phyloP scores from a whole-genome alignment of 2,888 invertebrate species.

The Fabriciana adippe region DNA sequence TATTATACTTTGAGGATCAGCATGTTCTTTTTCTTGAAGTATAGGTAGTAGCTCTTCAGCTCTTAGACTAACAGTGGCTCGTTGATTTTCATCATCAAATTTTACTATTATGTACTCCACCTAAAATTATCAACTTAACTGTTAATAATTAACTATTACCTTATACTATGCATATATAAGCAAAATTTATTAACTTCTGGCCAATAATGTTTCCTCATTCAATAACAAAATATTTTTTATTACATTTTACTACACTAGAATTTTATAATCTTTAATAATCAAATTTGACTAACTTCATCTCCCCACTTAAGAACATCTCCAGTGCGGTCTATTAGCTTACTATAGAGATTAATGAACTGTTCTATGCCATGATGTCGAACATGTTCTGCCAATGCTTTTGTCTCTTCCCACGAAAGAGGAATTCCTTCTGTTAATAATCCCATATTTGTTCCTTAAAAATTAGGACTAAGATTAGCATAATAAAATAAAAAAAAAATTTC shows the following conservation, averaged over 20 bases:
- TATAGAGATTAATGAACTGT: slow-evolving; percentile 97
- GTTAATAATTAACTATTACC: no score
- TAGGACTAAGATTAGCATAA: not conserved
- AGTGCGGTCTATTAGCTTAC: slow-evolving; percentile 92
- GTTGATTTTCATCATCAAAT: slow-evolving; percentile 93
- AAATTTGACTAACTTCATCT: slow-evolving; percentile 85
- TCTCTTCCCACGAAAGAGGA: slow-evolving; percentile 97
- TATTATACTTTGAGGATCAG: slow-evolving; percentile 87
- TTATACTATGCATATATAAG: no score
- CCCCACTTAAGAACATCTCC: slow-evolving; percentile 99
- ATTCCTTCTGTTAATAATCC: slow-evolving; percentile 97
- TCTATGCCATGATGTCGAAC: slow-evolving; percentile 96
- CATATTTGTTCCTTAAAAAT: slow-evolving; percentile 83
- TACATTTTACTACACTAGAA: no score
- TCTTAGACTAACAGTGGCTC: slow-evolving; percentile 92
- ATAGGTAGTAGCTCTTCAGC: slow-evolving; percentile 89
- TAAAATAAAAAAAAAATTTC: no score
- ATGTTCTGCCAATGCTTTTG: slow-evolving; percentile 93
- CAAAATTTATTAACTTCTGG: no score
- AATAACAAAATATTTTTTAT: no score
- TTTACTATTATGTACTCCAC: slow-evolving; percentile 98
- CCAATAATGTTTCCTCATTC: no score
- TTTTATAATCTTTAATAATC: no score
- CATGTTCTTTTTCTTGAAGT: slow-evolving; percentile 91
- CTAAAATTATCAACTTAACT: slow-evolving; percentile 48